Conservation (phyloP, 2,113 vertebrate species). For the Eulacestoma nigropectus region DNA sequence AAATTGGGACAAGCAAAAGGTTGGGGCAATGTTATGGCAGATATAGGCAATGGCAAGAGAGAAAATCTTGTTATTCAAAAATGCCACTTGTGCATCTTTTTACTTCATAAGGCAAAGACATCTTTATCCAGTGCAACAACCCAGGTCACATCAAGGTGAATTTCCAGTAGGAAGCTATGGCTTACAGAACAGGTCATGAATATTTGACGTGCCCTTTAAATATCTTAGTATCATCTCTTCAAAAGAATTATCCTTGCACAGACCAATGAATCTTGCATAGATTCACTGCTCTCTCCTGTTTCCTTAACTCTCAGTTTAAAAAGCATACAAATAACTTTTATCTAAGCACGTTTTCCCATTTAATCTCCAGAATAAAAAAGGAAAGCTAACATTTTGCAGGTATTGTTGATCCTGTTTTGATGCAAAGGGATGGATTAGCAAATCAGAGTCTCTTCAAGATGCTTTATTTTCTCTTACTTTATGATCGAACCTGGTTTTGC, state of each 20-base stretch:
- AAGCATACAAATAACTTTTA: background rate
- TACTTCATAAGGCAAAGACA: background rate
- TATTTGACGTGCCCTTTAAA: slow-evolving; percentile 54
- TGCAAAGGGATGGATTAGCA: background rate
- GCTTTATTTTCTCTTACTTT: background rate
- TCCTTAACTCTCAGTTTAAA: background rate
- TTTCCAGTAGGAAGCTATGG: background rate
- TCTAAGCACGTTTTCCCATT: background rate
- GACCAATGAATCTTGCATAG: slow-evolving; percentile 9
- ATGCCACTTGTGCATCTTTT: background rate
- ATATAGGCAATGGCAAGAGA: background rate
- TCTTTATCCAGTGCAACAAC: background rate
- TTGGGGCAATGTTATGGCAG: background rate
- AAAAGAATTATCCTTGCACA: slow-evolving; percentile 35
- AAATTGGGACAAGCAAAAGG: background rate
- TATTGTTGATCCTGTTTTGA: background rate
- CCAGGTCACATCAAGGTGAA: slow-evolving; percentile 26
- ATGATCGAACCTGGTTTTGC: background rate
- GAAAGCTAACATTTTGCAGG: background rate
- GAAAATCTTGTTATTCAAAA: background rate
- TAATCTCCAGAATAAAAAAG: background rate
- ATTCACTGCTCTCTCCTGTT: background rate
- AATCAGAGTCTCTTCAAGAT: background rate
- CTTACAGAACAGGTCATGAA: slow-evolving; percentile 40
- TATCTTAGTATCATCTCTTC: slow-evolving; percentile 14